phyloP scores from a whole-genome alignment of 2,113 vertebrate genomes.

The Megaleporinus macrocephalus region DNA sequence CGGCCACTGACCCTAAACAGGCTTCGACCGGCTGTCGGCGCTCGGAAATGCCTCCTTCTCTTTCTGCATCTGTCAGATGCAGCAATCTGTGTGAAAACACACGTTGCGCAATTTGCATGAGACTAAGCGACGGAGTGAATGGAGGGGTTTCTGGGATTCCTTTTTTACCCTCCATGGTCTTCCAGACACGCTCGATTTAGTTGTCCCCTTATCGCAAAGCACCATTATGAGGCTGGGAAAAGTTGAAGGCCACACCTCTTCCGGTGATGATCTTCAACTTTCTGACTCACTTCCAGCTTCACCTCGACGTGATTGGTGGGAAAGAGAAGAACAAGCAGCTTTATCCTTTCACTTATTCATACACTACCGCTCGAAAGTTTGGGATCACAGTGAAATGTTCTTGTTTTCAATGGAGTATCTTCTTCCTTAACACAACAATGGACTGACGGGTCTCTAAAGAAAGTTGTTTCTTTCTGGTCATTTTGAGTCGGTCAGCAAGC shows the following conservation, averaged over 20 bases:
- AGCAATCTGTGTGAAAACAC: not conserved
- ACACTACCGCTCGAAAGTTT: no score
- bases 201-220: not conserved
- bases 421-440: no score
- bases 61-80: not conserved
- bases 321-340: no score
- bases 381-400: no score
- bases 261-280: not conserved
- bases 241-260: not conserved
- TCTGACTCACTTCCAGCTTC: not conserved
- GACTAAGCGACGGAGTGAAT: not conserved
- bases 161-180: not conserved
- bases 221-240: not conserved
- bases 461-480: no score
- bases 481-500: no score
- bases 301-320: no score
- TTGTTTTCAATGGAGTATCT: no score
- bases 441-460: no score
- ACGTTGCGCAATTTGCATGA: not conserved
- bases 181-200: not conserved
- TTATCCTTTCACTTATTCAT: no score
- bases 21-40: constrained; percentile 31
- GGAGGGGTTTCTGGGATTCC: not conserved
- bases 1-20: constrained; percentile 45
- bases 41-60: not conserved